These are phyloP conservation scores for Globodera ellingtonae DNA, from an alignment of 1,140 invertebrate species.

Conservation along the genomic window DNA sequence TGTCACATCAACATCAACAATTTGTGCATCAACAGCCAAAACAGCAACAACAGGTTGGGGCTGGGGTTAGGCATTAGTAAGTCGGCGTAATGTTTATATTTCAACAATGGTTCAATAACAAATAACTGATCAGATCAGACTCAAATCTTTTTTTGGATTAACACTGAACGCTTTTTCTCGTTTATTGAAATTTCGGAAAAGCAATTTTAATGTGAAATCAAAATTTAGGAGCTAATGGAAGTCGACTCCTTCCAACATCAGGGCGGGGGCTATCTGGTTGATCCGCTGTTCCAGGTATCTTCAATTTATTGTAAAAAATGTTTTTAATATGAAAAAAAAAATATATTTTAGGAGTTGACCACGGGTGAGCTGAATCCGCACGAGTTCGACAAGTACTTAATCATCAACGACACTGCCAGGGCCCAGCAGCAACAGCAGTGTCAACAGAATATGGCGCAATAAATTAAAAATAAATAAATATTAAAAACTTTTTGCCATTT, in stretches of 20 bases:
- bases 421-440: background rate
- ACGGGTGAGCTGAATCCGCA: constrained; percentile 37
- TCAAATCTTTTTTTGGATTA: too few species aligned
- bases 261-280: constrained; percentile 3
- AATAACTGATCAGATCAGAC: too few species aligned
- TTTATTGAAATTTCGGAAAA: background rate
- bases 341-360: constrained; percentile 36
- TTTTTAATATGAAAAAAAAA: constrained; percentile 9
- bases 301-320: too few species aligned
- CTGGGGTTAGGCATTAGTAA: too few species aligned
- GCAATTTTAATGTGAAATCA: background rate
- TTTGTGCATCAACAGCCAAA: background rate
- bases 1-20: constrained; percentile 3
- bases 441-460: constrained; percentile 12
- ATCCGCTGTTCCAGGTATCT: constrained; percentile 26
- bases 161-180: too few species aligned
- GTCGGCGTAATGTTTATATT: too few species aligned
- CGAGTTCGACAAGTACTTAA: constrained; percentile 38
- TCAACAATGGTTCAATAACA: too few species aligned
- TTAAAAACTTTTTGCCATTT: constrained; percentile 3
- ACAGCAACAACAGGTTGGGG: background rate
- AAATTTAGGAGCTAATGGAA: constrained; percentile 28
- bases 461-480: background rate
- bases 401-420: constrained; percentile 25
- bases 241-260: constrained; percentile 29